A percentile compares a stretch with the other conserved stretches of the same genome.
Evolutionary conservation across 2,888 invertebrate genomes (phyloP).

Genomic region (Subacronicta megacephala): DNA sequence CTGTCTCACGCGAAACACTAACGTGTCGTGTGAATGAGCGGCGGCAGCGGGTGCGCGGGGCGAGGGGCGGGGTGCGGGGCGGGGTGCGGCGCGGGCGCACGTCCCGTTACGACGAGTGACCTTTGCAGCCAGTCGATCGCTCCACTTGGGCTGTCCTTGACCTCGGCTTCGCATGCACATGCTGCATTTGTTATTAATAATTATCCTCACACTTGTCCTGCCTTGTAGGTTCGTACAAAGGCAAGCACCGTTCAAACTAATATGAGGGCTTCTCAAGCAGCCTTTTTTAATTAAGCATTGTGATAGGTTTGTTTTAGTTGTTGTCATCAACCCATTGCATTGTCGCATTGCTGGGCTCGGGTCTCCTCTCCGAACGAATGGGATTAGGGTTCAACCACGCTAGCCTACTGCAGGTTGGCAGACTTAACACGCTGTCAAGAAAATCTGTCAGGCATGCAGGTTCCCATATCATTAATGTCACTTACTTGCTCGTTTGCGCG

Average conservation of each 20-base stretch:
- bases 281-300: neutral
- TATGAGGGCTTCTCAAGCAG: conserved; percentile 1
- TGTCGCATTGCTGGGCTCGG: no score
- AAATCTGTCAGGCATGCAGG: no score
- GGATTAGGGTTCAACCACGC: no score
- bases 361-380: no score
- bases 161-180: conserved; percentile 50
- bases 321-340: no score
- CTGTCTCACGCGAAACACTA: conserved; percentile 33
- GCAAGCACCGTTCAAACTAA: conserved; percentile 16
- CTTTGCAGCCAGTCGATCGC: conserved; percentile 57
- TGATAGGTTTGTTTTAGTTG: no score
- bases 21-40: conserved; percentile 45
- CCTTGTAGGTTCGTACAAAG: conserved; percentile 7
- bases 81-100: conserved; percentile 36
- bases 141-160: conserved; percentile 60
- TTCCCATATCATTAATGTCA: no score
- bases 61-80: conserved; percentile 15
- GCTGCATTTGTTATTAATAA: conserved; percentile 43
- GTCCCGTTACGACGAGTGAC: conserved; percentile 64
- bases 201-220: conserved; percentile 26
- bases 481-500: no score
- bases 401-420: no score
- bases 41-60: neutral
- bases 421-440: no score